These are phyloP conservation scores for Apamea anceps DNA, from an alignment of 2,888 invertebrate genomes.

Conservation along the genomic window DNA sequence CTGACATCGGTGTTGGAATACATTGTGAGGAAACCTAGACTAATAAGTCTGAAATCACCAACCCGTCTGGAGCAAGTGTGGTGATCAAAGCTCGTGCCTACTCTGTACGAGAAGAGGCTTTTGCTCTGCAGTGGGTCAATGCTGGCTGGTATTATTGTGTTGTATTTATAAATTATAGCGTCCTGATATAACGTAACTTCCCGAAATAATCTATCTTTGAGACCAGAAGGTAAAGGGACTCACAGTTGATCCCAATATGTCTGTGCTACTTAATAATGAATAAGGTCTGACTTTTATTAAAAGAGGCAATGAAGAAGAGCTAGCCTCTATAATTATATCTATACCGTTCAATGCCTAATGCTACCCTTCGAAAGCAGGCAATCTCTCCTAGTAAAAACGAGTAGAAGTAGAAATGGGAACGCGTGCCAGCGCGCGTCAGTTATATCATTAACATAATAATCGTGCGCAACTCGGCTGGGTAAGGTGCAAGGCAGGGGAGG, in stretches of 20 bases:
- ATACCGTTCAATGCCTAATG: constrained; percentile 37
- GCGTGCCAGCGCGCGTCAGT: constrained; percentile 79
- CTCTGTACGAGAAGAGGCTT: too few species aligned
- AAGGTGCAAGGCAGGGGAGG: constrained; percentile 59
- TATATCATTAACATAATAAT: constrained; percentile 84
- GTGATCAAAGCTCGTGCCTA: too few species aligned
- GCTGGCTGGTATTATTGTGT: too few species aligned
- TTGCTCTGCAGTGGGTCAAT: too few species aligned
- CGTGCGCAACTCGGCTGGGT: constrained; percentile 63
- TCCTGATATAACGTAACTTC: background rate
- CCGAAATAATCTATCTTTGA: background rate
- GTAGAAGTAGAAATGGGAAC: constrained; percentile 79
- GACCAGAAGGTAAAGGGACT: background rate
- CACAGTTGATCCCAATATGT: background rate
- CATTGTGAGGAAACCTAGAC: too few species aligned
- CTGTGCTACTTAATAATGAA: background rate
- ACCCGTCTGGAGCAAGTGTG: too few species aligned
- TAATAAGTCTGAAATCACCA: too few species aligned
- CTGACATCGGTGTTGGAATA: too few species aligned
- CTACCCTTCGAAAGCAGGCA: constrained; percentile 65
- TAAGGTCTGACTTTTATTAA: background rate
- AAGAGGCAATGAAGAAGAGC: background rate
- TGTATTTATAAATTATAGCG: too few species aligned
- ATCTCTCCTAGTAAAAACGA: constrained; percentile 71
- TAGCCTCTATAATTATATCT: constrained; percentile 6